A percentile compares a stretch with the other conserved stretches of the same genome.
These are phyloP conservation scores for Forbesichthys agassizii DNA, from an alignment of 2,113 vertebrate species.

Conservation along the genomic window DNA sequence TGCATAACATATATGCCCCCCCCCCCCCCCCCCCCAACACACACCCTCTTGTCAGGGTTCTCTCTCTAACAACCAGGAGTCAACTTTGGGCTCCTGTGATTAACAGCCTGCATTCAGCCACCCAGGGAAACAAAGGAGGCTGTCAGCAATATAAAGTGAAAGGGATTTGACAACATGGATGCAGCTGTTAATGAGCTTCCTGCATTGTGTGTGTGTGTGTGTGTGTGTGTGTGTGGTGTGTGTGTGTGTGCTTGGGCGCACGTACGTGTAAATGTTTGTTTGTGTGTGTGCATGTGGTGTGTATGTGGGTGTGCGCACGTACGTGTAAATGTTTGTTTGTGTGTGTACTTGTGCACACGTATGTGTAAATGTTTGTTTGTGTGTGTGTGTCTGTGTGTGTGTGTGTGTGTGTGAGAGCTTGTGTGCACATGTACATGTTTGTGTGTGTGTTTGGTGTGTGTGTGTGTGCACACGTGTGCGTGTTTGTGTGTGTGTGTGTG, in stretches of 20 bases:
- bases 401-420: neutral
- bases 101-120: conserved; percentile 41
- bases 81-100: conserved; percentile 46
- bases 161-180: conserved; percentile 41
- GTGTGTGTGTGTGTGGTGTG: too few species aligned
- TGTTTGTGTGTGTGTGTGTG: neutral
- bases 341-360: neutral
- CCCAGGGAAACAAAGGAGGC: conserved; percentile 12
- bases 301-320: neutral
- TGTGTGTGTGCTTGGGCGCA: neutral
- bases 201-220: conserved; percentile 23
- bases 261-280: neutral
- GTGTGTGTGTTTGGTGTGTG: neutral
- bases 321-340: neutral
- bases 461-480: neutral
- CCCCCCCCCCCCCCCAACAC: neutral
- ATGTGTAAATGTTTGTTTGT: neutral
- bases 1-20: neutral
- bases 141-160: conserved; percentile 40
- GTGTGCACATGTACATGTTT: neutral
- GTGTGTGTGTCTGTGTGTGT: neutral
- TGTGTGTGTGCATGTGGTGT: neutral
- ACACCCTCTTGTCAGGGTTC: conserved; percentile 22
- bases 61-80: conserved; percentile 32
- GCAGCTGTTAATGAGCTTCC: conserved; percentile 47